Conservation (phyloP, 64 coral and sea anemone genomes). For the Stylophora pistillata region DNA sequence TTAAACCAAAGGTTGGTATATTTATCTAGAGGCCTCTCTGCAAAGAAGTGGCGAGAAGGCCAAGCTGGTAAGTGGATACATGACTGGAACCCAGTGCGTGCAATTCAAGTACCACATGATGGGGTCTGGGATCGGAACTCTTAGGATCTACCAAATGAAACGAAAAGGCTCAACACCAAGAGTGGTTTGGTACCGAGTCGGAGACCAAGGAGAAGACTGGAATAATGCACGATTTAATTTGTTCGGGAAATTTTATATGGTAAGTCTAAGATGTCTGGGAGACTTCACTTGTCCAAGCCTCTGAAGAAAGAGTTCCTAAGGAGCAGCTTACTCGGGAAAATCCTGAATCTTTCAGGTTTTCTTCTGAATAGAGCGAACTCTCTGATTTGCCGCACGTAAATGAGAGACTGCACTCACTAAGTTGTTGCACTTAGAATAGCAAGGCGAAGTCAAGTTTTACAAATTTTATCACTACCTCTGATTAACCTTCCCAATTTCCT, state of each 20-base stretch:
- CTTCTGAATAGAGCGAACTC: no score
- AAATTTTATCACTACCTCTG: no score
- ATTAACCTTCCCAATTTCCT: no score
- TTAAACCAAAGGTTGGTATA: conserved; percentile 28
- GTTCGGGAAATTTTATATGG: conserved; percentile 31
- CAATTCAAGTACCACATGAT: conserved; percentile 64
- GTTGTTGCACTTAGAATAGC: no score
- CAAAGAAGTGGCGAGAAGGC: conserved; percentile 12
- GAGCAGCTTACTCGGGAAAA: no score
- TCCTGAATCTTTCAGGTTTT: no score
- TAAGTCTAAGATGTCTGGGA: not conserved
- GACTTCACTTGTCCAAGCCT: no score
- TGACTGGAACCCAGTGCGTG: conserved; percentile 51
- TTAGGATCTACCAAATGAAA: conserved; percentile 32
- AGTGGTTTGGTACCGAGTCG: conserved; percentile 49
- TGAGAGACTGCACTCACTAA: no score
- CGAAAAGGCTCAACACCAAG: not conserved
- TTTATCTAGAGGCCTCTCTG: conserved; percentile 52
- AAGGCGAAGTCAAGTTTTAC: no score
- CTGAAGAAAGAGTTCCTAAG: no score
- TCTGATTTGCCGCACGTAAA: no score
- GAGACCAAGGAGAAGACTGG: conserved; percentile 54
- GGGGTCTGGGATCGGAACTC: conserved; percentile 35
- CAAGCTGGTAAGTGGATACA: conserved; percentile 48
- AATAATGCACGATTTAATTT: conserved; percentile 37